These are phyloP conservation scores for Lamellibrachia satsuma DNA, from an alignment of 2,888 invertebrate species.

Conservation along the genomic window DNA sequence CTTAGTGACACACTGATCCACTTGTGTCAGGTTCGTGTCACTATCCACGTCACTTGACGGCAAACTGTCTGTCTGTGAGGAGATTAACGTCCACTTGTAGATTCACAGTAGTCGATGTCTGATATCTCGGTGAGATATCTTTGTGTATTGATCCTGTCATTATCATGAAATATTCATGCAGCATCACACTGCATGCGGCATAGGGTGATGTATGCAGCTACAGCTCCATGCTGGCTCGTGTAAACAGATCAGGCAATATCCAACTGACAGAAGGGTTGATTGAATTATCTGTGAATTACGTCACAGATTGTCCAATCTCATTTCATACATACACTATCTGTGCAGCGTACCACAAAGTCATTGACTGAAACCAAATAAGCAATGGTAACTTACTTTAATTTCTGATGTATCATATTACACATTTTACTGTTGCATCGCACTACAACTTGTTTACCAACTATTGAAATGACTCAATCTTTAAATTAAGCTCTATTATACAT, in stretches of 20 bases:
- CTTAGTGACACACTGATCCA: not conserved
- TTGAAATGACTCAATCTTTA: not conserved
- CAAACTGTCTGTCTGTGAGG: not conserved
- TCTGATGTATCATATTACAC: no score
- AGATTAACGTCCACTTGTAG: not conserved
- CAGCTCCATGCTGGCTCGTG: not conserved
- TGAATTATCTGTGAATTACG: not conserved
- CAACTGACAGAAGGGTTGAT: not conserved
- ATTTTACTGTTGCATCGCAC: not conserved
- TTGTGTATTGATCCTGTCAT: not conserved
- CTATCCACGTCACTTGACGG: not conserved
- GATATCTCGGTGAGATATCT: not conserved
- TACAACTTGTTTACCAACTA: not conserved
- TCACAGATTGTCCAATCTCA: not conserved
- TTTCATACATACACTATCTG: no score
- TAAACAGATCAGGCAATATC: not conserved
- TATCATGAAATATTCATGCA: not conserved
- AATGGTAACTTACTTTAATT: no score
- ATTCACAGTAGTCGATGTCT: not conserved
- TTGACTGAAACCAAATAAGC: no score
- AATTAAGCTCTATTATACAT: not conserved
- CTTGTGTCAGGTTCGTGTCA: not conserved
- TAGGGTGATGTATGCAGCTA: not conserved
- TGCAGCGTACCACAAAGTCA: no score
- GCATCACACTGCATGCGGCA: not conserved